Evolutionary conservation across 1,140 invertebrate species (phyloP).

Genomic region (Drosophila dunni): DNA sequence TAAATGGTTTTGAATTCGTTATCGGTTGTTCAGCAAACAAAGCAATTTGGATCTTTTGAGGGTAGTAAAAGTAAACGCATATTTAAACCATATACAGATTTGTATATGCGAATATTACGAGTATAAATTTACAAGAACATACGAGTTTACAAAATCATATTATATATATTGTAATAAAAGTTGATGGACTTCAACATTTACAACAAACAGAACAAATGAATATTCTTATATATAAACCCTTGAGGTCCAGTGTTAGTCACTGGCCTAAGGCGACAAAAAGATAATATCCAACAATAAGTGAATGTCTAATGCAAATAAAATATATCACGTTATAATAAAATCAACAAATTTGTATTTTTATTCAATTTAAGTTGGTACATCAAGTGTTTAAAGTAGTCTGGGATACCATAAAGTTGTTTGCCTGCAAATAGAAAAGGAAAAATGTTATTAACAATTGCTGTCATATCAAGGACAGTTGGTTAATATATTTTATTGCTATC

Average conservation of each 20-base stretch:
- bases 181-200: conserved; percentile 52
- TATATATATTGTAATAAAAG: conserved; percentile 24
- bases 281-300: conserved; percentile 54
- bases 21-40: conserved; percentile 53
- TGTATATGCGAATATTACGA: conserved; percentile 59
- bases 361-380: conserved; percentile 34
- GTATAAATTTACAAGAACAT: conserved; percentile 70
- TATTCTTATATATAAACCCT: conserved; percentile 67
- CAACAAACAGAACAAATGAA: conserved; percentile 43
- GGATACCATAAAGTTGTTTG: not conserved
- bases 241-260: conserved; percentile 4
- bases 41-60: conserved; percentile 71
- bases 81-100: conserved; percentile 42
- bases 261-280: conserved; percentile 33
- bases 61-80: conserved; percentile 45
- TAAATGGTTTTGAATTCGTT: conserved; percentile 49
- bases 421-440: conserved; percentile 15
- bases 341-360: conserved; percentile 39
- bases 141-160: conserved; percentile 42
- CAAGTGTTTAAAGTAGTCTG: not conserved
- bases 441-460: not conserved
- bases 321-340: conserved; percentile 78
- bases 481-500: conserved; percentile 16
- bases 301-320: conserved; percentile 78
- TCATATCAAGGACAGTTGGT: not conserved